phyloP scores from a whole-genome alignment of 1,140 invertebrate genomes.

The Aplysia californica region DNA sequence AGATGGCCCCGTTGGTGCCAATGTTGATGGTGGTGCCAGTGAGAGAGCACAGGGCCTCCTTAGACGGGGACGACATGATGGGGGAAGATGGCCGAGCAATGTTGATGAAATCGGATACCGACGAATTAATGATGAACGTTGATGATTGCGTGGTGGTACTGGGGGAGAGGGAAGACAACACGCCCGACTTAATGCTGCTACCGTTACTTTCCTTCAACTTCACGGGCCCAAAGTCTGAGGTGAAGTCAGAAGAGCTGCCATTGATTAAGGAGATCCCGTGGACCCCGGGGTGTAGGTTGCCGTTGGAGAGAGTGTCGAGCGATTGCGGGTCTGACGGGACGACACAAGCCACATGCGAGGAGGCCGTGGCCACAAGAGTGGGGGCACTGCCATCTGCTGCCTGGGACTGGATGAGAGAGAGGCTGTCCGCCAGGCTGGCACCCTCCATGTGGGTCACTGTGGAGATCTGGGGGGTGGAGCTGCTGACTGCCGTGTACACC shows the following conservation, averaged over 20 bases:
- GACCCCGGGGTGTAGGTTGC: neutral
- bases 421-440: too few relatives aligned
- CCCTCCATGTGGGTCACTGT: too few relatives aligned
- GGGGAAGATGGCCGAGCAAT: neutral
- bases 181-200: neutral
- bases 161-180: neutral
- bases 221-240: neutral
- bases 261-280: conserved; percentile 1
- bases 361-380: conserved; percentile 2
- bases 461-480: too few relatives aligned
- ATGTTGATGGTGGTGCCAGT: neutral
- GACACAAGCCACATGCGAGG: neutral
- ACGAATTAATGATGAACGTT: too few relatives aligned
- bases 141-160: too few relatives aligned
- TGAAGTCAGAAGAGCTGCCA: conserved; percentile 7
- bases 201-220: neutral
- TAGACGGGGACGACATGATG: neutral
- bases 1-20: neutral
- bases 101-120: neutral
- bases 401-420: neutral
- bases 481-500: too few relatives aligned
- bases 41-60: neutral
- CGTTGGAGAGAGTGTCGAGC: neutral
- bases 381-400: neutral
- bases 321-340: neutral